Percentiles rank a stretch among this genome's conserved stretches.
Evolutionary conservation across 2,888 invertebrate species (phyloP).

Genomic region (Linnaemya vulpina): DNA sequence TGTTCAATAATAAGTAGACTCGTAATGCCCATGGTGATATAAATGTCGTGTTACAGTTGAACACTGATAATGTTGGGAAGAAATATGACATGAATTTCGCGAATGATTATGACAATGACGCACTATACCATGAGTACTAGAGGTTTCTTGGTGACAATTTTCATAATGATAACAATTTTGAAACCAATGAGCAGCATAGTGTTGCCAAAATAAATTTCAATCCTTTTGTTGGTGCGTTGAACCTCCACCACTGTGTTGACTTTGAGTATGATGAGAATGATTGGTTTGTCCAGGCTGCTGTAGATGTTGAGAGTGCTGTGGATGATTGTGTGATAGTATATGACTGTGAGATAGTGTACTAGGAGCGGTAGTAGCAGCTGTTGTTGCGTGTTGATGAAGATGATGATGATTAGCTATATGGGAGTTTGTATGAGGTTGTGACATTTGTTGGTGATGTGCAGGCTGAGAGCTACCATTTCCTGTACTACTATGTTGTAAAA

Average conservation of each 20-base stretch:
- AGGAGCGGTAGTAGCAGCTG: conserved; percentile 31
- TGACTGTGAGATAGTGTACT: conserved; percentile 62
- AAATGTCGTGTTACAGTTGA: conserved; percentile 40
- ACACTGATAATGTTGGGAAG: conserved; percentile 51
- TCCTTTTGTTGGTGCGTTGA: conserved; percentile 79
- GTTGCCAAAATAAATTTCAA: conserved; percentile 80
- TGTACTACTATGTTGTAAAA: conserved; percentile 61
- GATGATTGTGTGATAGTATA: conserved; percentile 68
- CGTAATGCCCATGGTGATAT: conserved; percentile 65
- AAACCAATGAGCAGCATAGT: conserved; percentile 80
- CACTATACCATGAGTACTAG: conserved; percentile 59
- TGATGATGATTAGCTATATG: conserved; percentile 70
- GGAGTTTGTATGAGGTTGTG: conserved; percentile 70
- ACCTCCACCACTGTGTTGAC: conserved; percentile 59
- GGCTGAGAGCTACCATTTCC: conserved; percentile 65
- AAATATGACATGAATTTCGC: conserved; percentile 72
- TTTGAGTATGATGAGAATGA: conserved; percentile 74
- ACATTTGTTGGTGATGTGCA: conserved; percentile 70
- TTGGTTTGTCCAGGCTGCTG: conserved; percentile 72
- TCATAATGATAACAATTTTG: conserved; percentile 74
- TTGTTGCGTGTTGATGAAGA: conserved; percentile 63
- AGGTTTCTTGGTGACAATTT: conserved; percentile 59
- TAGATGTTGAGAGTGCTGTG: conserved; percentile 68
- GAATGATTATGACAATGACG: conserved; percentile 68
- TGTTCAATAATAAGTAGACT: conserved; percentile 69